A percentile compares a stretch with the other conserved stretches of the same genome.
These are phyloP conservation scores for Geotrupes spiniger DNA, from an alignment of 2,888 invertebrate genomes.

Conservation along the genomic window DNA sequence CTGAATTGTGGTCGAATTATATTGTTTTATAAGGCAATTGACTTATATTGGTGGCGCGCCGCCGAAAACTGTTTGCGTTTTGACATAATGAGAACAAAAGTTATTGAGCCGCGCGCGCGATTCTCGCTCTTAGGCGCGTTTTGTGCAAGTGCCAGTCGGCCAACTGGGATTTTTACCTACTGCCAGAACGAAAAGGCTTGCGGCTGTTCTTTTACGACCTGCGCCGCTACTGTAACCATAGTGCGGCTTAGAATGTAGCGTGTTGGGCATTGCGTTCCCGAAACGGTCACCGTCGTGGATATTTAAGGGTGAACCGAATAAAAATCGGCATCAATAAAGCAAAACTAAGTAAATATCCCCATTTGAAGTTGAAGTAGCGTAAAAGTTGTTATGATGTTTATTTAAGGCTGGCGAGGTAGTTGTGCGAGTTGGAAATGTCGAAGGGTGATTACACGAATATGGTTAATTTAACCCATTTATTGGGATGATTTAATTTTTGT, in stretches of 20 bases:
- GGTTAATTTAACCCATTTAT: too few relatives aligned
- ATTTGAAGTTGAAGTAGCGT: constrained; percentile 45
- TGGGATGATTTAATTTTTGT: too few relatives aligned
- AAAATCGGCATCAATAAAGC: constrained; percentile 48
- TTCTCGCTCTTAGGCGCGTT: not conserved
- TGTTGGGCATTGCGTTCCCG: not conserved
- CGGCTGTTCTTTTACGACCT: constrained; percentile 32
- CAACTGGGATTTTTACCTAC: constrained; percentile 3
- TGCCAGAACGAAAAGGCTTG: constrained; percentile 30
- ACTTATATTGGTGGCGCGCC: constrained; percentile 23
- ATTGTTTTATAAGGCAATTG: constrained; percentile 32
- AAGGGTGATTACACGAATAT: too few relatives aligned
- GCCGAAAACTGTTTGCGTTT: constrained; percentile 12
- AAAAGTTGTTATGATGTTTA: constrained; percentile 39
- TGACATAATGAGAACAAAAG: constrained; percentile 16
- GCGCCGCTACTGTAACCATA: constrained; percentile 29
- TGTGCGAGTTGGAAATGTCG: too few relatives aligned
- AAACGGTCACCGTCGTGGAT: constrained; percentile 31
- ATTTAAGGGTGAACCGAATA: constrained; percentile 33
- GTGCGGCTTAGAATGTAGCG: constrained; percentile 19
- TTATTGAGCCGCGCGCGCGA: not conserved
- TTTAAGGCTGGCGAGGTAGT: too few relatives aligned
- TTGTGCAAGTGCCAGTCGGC: not conserved
- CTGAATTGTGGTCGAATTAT: constrained; percentile 30
- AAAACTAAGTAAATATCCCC: constrained; percentile 47